These are phyloP conservation scores for Cochlearius cochlearius DNA, from an alignment of 2,113 vertebrate genomes.

Conservation along the genomic window DNA sequence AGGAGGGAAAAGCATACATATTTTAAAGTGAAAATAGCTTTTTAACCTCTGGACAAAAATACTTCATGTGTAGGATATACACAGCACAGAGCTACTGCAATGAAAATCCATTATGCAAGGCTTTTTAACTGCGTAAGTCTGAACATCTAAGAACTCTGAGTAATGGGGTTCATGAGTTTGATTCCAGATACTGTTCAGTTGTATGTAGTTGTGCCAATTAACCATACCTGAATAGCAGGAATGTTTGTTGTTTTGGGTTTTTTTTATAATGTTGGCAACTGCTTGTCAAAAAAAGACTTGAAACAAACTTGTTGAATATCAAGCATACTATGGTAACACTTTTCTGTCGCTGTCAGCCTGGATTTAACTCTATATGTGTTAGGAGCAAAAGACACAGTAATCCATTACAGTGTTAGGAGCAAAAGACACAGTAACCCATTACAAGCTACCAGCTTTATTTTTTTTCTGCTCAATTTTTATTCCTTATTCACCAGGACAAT, in stretches of 20 bases:
- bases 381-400: background rate
- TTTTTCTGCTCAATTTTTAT: background rate
- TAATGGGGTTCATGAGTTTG: background rate
- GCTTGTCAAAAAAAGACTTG: background rate
- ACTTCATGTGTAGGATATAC: background rate
- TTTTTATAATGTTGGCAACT: background rate
- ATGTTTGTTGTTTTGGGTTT: background rate
- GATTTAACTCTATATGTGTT: background rate
- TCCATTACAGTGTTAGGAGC: background rate
- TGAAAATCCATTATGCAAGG: background rate
- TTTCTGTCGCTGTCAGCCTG: background rate
- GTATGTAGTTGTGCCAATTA: background rate
- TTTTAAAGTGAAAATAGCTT: background rate
- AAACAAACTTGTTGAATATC: background rate
- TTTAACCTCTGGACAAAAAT: background rate
- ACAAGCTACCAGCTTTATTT: background rate
- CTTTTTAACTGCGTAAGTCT: background rate
- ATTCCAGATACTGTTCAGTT: background rate
- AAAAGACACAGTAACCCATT: background rate
- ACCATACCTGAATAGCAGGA: background rate
- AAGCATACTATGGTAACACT: background rate
- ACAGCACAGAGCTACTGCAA: background rate
- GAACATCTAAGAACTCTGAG: background rate
- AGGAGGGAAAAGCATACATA: background rate
- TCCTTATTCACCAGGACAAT: background rate